Evolutionary conservation across 2,797 vertebrate species (phyloP).

Genomic region (Erethizon dorsatum): DNA sequence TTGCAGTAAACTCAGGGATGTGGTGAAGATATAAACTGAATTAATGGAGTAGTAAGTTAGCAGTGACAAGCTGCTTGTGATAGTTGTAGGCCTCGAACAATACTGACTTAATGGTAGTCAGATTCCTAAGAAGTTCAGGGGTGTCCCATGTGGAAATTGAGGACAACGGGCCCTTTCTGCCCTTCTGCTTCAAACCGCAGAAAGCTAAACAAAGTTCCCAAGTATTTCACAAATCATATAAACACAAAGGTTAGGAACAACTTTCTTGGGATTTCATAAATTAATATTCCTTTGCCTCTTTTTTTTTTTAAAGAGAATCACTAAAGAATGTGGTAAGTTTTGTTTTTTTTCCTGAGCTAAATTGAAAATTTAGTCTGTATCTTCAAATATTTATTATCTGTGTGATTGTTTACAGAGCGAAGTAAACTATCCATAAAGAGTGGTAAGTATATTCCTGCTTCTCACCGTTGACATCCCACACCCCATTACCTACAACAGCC

Average conservation of each 20-base stretch:
- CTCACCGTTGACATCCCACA: not conserved
- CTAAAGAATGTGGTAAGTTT: not conserved
- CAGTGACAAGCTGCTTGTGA: not conserved
- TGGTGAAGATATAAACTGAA: not conserved
- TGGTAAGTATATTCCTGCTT: not conserved
- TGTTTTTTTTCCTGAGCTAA: not conserved
- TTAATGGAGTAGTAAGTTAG: not conserved
- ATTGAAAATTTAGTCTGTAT: not conserved
- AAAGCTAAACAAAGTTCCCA: too few species aligned
- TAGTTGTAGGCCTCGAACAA: not conserved
- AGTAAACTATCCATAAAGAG: accelerated
- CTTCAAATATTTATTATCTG: not conserved
- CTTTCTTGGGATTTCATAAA: not conserved
- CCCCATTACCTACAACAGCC: not conserved
- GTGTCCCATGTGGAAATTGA: too few species aligned
- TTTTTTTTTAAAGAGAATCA: not conserved
- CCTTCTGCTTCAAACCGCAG: too few species aligned
- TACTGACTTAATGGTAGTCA: too few species aligned
- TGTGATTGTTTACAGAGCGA: not conserved
- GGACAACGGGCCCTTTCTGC: too few species aligned
- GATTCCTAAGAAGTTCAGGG: too few species aligned
- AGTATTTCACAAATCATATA: too few species aligned
- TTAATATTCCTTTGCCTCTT: not conserved
- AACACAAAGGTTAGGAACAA: not conserved
- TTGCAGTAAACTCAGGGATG: not conserved